Evolutionary conservation across 1,140 invertebrate species (phyloP), one percentile per base, ranked within the genome.

Genomic region (Pogonomyrmex barbatus): DNA sequence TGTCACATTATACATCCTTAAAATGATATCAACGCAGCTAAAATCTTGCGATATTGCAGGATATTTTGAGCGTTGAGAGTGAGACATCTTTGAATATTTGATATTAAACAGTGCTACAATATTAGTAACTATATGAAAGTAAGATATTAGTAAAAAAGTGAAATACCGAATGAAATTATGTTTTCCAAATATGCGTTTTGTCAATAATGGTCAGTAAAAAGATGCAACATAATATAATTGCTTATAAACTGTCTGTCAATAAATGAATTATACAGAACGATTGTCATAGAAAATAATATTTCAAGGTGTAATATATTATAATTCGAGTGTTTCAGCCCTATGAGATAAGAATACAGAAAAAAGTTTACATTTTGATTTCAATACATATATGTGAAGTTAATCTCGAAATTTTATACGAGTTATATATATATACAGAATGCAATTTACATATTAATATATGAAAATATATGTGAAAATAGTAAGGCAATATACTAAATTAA

Each of bases 351-450:
- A 6, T 81, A 60, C 52, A 9, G 8, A 62, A 45, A 63, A 79
- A 84, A 63, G 36, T 75, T 68, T 56, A 33, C n/a, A 73, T 84
- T 67, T 87, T 89, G 1, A 89, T 68, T 90, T 89, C 42, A 45
- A 68, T 86, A 36, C 8, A 33, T 87, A 54, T 50, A 60, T 14
- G 33, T 60, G 17, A 50, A 10, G 5, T 60, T 83, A 39, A 83
- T 73, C 14, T 81, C 67, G 50, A 33, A 73, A 73, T 87, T 90
- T 90, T 86, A 71, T 87, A 86, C 71, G 56, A 65, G 39, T 33
- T 17, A 45, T 63, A 33, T 24, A 24, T 24, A 24, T 76, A 39
- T 24, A 67, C 50, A 47, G 8, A 58, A 58, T 62, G 17, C 12
- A 30, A 47, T 47, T 85, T 67, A 78, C 33, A 45, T 56, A 75